A percentile compares a stretch with the other conserved stretches of the same genome.
Conservation (phyloP, 2,797 vertebrate genomes). For the Carapus acus region DNA sequence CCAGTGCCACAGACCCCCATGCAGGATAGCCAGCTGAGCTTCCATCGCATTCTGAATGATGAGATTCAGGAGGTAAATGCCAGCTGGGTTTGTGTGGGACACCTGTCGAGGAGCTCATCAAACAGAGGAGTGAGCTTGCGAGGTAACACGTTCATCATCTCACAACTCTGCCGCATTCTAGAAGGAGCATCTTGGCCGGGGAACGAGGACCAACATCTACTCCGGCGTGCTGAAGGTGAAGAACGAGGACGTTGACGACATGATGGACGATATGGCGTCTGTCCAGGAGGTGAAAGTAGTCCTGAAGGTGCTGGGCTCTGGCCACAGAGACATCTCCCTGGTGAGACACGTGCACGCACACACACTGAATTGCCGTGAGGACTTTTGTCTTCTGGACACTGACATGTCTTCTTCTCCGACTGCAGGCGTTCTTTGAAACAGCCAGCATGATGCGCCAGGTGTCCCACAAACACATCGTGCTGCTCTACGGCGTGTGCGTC, state of each 20-base stretch:
- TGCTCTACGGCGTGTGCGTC: slow-evolving; percentile 93
- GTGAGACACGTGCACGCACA: slow-evolving; percentile 64
- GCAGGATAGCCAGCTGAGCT: slow-evolving; percentile 85
- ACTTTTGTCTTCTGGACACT: too few species aligned
- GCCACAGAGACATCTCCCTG: slow-evolving; percentile 94
- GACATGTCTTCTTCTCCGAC: slow-evolving; percentile 12
- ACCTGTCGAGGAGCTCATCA: background rate
- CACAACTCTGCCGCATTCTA: slow-evolving; percentile 43
- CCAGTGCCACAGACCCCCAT: slow-evolving; percentile 63
- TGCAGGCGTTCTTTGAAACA: slow-evolving; percentile 93
- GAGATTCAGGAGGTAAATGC: slow-evolving; percentile 81
- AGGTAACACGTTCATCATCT: background rate
- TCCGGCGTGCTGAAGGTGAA: slow-evolving; percentile 83
- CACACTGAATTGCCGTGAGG: too few species aligned
- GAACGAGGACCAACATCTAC: slow-evolving; percentile 92
- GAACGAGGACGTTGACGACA: slow-evolving; percentile 77
- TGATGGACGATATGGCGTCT: slow-evolving; percentile 69
- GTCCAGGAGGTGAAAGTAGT: slow-evolving; percentile 89
- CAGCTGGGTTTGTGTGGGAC: background rate
- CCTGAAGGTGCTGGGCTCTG: slow-evolving; percentile 91
- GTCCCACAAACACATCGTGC: slow-evolving; percentile 93
- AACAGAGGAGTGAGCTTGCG: background rate
- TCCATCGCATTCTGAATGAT: slow-evolving; percentile 91
- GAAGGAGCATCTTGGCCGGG: slow-evolving; percentile 89
- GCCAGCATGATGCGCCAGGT: slow-evolving; percentile 98